These are phyloP conservation scores for Protonibea diacanthus DNA, from an alignment of 2,797 vertebrate species.

Conservation along the genomic window DNA sequence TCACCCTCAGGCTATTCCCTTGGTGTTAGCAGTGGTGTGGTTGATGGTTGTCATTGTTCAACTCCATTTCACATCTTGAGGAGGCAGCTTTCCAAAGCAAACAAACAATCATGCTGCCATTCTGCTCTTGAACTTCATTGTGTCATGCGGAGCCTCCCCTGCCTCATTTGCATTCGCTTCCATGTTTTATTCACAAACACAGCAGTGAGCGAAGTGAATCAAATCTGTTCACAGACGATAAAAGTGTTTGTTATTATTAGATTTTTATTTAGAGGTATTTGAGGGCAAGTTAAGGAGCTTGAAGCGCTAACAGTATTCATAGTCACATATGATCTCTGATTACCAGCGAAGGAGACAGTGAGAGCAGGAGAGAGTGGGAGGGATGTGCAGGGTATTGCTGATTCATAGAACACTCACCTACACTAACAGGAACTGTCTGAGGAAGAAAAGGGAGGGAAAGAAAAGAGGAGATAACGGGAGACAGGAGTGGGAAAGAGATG, in stretches of 20 bases:
- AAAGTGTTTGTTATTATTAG: constrained; percentile 31
- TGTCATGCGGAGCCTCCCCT: constrained; percentile 23
- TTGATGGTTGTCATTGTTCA: constrained; percentile 66
- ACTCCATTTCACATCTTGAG: constrained; percentile 66
- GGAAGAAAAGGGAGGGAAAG: constrained; percentile 35
- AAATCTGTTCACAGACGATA: constrained; percentile 11
- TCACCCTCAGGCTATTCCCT: constrained; percentile 48
- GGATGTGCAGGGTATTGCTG: constrained; percentile 58
- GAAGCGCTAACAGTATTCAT: constrained; percentile 39
- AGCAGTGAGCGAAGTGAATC: constrained; percentile 11
- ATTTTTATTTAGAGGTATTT: constrained; percentile 32
- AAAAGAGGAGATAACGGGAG: constrained; percentile 56
- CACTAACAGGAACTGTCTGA: constrained; percentile 69
- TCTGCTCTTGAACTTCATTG: constrained; percentile 26
- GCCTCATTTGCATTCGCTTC: constrained; percentile 13
- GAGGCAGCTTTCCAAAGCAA: constrained; percentile 58
- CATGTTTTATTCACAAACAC: constrained; percentile 53
- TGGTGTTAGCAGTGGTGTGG: constrained; percentile 41
- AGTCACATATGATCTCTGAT: constrained; percentile 63
- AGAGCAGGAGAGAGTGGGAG: constrained; percentile 45
- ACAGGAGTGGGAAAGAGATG: constrained; percentile 54
- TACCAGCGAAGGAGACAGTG: constrained; percentile 50
- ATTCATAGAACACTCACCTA: constrained; percentile 72
- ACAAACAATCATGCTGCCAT: constrained; percentile 46
- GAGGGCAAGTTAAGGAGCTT: constrained; percentile 31